Percentiles rank a stretch among this genome's conserved stretches.
Evolutionary conservation across 1,140 invertebrate species (phyloP).

Genomic region (Saccostrea echinata): DNA sequence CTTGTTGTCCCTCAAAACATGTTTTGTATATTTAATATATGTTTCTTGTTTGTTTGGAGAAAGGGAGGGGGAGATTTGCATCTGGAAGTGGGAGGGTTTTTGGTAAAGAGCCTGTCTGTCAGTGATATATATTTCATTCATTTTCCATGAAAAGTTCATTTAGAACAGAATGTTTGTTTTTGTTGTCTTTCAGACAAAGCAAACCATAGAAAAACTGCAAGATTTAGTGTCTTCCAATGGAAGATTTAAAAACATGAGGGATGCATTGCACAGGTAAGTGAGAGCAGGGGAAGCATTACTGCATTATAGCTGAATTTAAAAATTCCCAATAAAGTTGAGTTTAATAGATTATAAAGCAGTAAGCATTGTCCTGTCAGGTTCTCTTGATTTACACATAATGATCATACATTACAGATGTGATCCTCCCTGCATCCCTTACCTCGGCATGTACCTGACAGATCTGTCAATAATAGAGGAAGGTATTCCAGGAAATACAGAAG

Average conservation of each 20-base stretch:
- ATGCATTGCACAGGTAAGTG: slow-evolving; percentile 87
- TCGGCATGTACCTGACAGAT: slow-evolving; percentile 95
- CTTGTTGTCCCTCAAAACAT: too few species aligned
- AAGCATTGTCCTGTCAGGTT: neutral
- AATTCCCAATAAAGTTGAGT: too few species aligned
- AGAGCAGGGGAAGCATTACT: neutral
- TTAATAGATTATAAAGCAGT: too few species aligned
- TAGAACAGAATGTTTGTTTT: neutral
- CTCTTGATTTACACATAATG: neutral
- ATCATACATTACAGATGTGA: slow-evolving; percentile 89
- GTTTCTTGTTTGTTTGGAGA: too few species aligned
- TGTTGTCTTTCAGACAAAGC: slow-evolving; percentile 86
- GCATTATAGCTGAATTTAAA: too few species aligned
- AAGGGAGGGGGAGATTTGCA: too few species aligned
- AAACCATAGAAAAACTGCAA: slow-evolving; percentile 93
- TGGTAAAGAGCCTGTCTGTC: too few species aligned
- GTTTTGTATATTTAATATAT: too few species aligned
- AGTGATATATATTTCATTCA: too few species aligned
- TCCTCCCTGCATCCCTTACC: slow-evolving; percentile 95
- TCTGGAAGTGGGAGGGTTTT: too few species aligned
- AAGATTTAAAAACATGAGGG: slow-evolving; percentile 91
- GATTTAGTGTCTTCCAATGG: slow-evolving; percentile 93
- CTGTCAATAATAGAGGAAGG: slow-evolving; percentile 97
- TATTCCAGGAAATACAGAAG: slow-evolving; percentile 94
- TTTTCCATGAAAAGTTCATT: too few species aligned